Evolutionary conservation across 1,140 invertebrate species (phyloP), one percentile per base, ranked within the genome.

Genomic region (Hylaeus volcanicus): DNA sequence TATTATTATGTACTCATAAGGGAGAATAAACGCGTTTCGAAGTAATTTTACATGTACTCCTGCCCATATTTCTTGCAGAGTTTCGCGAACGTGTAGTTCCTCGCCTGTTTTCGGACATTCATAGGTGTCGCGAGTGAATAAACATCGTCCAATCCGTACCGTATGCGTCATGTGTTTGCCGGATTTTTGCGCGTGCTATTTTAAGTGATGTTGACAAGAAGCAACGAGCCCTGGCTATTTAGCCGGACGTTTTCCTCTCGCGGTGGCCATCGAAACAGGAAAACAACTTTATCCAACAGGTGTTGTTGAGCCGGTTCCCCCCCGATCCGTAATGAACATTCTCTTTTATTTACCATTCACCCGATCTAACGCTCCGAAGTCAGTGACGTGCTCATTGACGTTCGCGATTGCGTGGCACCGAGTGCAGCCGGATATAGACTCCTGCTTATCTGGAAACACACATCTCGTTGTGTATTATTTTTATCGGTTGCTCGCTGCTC

Each of bases 341-440:
- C 74, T 77, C 74, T 70, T 77, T 77, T 77, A 77, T 77, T 70
- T 77, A 77, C 65, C 65, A 66, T 77, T 77, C 74, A 70, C 55
- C 74, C 5, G 9, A 43, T n/a, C 45, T 15, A 55, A 14, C 51
- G n/a, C 73, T 48, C 48, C 64, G 51, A 51, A 4, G 58, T 15
- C 61, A 61, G 41, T 65, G 73, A 66, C 73, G 73, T 74, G 48
- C 48, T 39, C 63, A 43, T 55, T 74, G 63, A 74, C 61, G 61
- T 45, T 43, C 71, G 14, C 55, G 71, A 37, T 48, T 61, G 56
- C 61, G 48, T 12, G 37, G 15, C 48, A 39, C 60, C 3, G 9
- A 9, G 61, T 6, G 37, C 61, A 64, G 14, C 72, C 37, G 70
- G 70, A 73, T 48, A 73, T 48, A 64, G 37, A 39, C 43, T 11